These are phyloP conservation scores for Hypomecis punctinalis DNA, from an alignment of 2,888 invertebrate species.

Conservation along the genomic window DNA sequence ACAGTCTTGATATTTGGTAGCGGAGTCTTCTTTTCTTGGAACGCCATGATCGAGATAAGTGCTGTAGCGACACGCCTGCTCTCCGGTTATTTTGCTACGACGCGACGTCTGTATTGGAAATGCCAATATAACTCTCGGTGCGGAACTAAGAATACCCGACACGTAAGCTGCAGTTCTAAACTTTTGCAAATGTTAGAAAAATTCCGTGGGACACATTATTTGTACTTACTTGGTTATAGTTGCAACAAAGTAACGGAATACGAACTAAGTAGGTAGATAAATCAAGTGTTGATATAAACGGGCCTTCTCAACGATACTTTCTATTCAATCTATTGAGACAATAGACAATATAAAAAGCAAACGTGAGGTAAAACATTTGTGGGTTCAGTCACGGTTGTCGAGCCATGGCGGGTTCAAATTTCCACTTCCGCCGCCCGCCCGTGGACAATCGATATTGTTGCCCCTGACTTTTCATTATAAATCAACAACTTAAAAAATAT, in stretches of 20 bases:
- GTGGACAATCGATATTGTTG: conserved; percentile 80
- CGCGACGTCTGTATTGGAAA: conserved; percentile 55
- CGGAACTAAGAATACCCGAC: conserved; percentile 1
- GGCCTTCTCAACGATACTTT: conserved; percentile 36
- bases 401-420: conserved; percentile 76
- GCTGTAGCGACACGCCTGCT: conserved; percentile 76
- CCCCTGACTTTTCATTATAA: conserved; percentile 73
- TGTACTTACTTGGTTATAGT: too few species aligned
- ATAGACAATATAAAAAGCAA: conserved; percentile 52
- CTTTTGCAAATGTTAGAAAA: neutral
- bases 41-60: conserved; percentile 77
- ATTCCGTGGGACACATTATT: neutral
- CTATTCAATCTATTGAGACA: conserved; percentile 44
- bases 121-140: conserved; percentile 35
- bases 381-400: conserved; percentile 76
- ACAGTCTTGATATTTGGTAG: conserved; percentile 84
- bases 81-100: conserved; percentile 69
- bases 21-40: conserved; percentile 78
- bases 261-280: conserved; percentile 25
- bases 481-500: conserved; percentile 56
- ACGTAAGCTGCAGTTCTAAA: neutral
- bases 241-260: neutral
- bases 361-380: conserved; percentile 73
- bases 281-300: conserved; percentile 22
- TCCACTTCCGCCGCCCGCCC: conserved; percentile 78